Evolutionary conservation across 2,888 invertebrate genomes (phyloP), one percentile per base, ranked within the genome.

Genomic region (Hartigia nigra): DNA sequence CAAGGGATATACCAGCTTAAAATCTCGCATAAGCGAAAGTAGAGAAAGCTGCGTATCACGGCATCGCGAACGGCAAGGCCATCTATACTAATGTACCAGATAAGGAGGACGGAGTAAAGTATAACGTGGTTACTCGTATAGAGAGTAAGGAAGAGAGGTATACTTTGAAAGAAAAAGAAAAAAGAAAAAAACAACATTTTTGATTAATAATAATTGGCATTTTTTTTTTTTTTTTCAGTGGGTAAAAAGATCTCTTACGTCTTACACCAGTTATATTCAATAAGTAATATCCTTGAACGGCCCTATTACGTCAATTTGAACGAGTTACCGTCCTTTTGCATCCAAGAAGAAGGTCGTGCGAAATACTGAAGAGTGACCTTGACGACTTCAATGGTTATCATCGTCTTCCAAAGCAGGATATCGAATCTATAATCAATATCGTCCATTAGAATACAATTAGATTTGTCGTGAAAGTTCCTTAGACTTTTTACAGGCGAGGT

Each of bases 11-110:
- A 79, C 79, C 82, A 79, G 79, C 85, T 89, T 86, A 87, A 89
- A 90, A 91, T 90, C 88, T 88, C 87, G 86, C 84, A 84, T 84
- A 88, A 91, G 91, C 91, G 91, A 91, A 91, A 91, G 91, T 90
- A 88, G 91, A 91, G 91, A 91, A 91, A 91, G 91, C 88, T 79
- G 77, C 32, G 69, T 70, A 79, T 74, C 77, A 74, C 77, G 70
- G 69, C 74, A 74, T 70, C 70, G 76, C 39, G n/a, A 76, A 39
- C 74, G 31, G 76, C 76, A 76, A 76, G 76, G 76, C 75, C 36
- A 37, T 75, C 37, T 75, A 75, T 36, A n/a, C 75, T 31, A 36
- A 34, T 55, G 55, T 55, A 23, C 9, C 55, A 23, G 55, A 55
- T 55, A 55, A 55, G 55, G 55, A 55, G 23, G 9, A 55, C 23